phyloP scores from a whole-genome alignment of 2,113 vertebrate genomes.

The Campylorhamphus procurvoides region DNA sequence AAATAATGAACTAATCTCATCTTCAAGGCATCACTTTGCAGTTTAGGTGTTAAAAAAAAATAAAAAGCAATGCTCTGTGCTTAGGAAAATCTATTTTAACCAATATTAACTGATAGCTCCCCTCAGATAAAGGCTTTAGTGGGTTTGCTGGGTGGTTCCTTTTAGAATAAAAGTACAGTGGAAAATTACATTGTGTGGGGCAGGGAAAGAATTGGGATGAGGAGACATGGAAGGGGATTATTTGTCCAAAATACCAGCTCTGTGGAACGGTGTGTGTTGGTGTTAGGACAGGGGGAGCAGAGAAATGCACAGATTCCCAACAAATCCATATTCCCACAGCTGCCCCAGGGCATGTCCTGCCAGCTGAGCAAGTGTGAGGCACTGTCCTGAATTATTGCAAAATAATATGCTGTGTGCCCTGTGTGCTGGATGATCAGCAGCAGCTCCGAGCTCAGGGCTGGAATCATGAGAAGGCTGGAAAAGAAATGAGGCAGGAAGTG shows the following conservation, averaged over 20 bases:
- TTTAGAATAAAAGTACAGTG: neutral
- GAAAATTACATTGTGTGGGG: neutral
- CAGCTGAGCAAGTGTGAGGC: neutral
- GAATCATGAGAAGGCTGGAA: neutral
- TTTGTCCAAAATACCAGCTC: neutral
- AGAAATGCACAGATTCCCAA: accelerated
- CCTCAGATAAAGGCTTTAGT: neutral
- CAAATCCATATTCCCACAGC: neutral
- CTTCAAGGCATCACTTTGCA: slow-evolving; percentile 49
- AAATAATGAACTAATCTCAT: slow-evolving; percentile 67
- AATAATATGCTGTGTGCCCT: neutral
- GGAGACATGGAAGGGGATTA: neutral
- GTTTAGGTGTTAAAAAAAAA: neutral
- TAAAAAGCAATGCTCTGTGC: neutral
- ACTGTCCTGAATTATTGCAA: neutral
- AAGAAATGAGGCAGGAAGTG: slow-evolving; percentile 11
- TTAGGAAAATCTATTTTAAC: slow-evolving; percentile 18
- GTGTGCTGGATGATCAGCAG: neutral
- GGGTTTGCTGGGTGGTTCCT: neutral
- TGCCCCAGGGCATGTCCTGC: neutral
- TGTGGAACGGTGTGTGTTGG: accelerated
- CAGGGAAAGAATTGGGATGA: neutral
- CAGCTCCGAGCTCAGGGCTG: neutral
- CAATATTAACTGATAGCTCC: slow-evolving; percentile 30
- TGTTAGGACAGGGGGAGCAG: neutral